Conservation (phyloP, 2,888 invertebrate genomes). For the Temnothorax unifasciatus region DNA sequence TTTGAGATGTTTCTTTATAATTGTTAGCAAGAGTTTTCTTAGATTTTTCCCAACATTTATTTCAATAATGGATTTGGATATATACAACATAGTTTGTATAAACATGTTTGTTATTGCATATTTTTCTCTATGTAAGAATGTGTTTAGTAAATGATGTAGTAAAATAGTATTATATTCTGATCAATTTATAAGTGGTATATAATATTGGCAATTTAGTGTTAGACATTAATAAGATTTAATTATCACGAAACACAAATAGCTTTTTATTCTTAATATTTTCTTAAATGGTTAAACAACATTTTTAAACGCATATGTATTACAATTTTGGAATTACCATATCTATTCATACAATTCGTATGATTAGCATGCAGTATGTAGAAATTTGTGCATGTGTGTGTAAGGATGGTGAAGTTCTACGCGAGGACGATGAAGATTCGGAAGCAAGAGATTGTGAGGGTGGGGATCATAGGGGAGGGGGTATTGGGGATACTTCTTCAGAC, state of each 20-base stretch:
- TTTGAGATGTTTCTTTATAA: not conserved
- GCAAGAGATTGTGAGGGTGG: slow-evolving; percentile 83
- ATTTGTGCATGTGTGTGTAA: slow-evolving; percentile 85
- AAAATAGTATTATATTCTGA: slow-evolving; percentile 26
- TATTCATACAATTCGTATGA: slow-evolving; percentile 67
- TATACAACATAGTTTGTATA: not conserved
- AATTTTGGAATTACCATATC: slow-evolving; percentile 45
- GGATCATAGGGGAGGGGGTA: slow-evolving; percentile 81
- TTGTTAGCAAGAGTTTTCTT: slow-evolving; percentile 3
- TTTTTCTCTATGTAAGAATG: slow-evolving; percentile 27
- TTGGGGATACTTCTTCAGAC: slow-evolving; percentile 81
- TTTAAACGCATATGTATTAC: slow-evolving; percentile 42
- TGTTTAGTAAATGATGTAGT: slow-evolving; percentile 30
- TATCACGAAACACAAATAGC: not conserved
- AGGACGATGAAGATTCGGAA: slow-evolving; percentile 86
- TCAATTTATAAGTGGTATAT: slow-evolving; percentile 10
- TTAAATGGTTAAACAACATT: slow-evolving; percentile 16
- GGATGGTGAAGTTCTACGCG: slow-evolving; percentile 86
- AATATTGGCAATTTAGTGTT: slow-evolving; percentile 12
- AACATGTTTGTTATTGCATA: slow-evolving; percentile 20
- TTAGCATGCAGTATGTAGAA: slow-evolving; percentile 84
- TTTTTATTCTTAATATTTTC: not conserved
- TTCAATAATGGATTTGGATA: not conserved
- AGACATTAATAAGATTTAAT: slow-evolving; percentile 14
- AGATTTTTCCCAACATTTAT: not conserved